phyloP scores from a whole-genome alignment of 1,140 invertebrate species.

The Leptestheria dahalacensis region DNA sequence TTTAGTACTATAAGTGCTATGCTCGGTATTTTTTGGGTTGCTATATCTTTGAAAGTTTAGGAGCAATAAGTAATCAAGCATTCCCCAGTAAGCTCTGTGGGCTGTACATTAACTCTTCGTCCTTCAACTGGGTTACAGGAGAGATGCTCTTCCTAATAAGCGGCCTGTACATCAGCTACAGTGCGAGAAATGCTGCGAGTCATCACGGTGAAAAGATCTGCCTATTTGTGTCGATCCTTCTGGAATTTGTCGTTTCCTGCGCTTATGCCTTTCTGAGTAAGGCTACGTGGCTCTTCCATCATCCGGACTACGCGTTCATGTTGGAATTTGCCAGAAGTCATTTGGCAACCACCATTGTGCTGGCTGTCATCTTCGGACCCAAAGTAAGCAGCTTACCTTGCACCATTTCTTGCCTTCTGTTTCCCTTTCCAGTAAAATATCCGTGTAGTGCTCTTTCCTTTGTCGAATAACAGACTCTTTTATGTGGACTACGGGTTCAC shows the following conservation, averaged over 20 bases:
- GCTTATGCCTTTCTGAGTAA: slow-evolving; percentile 48
- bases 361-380: slow-evolving; percentile 59
- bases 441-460: too few species aligned
- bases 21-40: too few species aligned
- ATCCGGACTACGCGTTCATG: slow-evolving; percentile 50
- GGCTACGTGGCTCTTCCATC: slow-evolving; percentile 35
- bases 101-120: too few species aligned
- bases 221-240: slow-evolving; percentile 53
- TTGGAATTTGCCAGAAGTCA: slow-evolving; percentile 56
- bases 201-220: slow-evolving; percentile 64
- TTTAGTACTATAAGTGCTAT: too few species aligned
- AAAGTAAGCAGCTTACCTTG: slow-evolving; percentile 39
- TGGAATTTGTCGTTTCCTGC: slow-evolving; percentile 55
- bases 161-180: slow-evolving; percentile 65
- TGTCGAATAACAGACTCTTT: too few species aligned
- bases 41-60: too few species aligned
- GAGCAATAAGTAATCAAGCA: background rate
- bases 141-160: slow-evolving; percentile 66
- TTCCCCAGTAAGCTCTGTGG: too few species aligned
- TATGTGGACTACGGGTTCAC: too few species aligned
- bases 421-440: too few species aligned
- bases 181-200: slow-evolving; percentile 62
- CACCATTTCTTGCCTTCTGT: too few species aligned
- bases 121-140: too few species aligned
- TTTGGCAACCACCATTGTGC: slow-evolving; percentile 54